These are phyloP conservation scores for Vicugna pacos DNA, from an alignment of 2,113 vertebrate species.

Conservation along the genomic window DNA sequence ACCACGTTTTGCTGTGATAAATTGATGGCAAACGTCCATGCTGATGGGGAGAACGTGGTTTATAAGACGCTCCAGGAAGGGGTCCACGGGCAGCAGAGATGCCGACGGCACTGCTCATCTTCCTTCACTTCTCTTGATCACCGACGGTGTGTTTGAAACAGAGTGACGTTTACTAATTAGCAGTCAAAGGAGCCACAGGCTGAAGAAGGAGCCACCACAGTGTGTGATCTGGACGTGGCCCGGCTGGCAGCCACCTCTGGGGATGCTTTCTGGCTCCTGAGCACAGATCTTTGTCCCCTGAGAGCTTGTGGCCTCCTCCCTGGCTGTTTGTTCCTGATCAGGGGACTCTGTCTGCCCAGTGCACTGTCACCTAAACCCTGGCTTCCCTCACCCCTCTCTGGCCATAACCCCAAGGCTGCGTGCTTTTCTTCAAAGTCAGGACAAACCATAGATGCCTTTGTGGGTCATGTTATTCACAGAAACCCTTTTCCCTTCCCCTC, in stretches of 20 bases:
- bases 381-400: background rate
- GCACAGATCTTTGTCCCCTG: background rate
- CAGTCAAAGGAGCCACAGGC: background rate
- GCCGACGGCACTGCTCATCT: background rate
- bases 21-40: background rate
- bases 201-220: background rate
- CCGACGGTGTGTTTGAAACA: background rate
- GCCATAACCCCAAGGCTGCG: background rate
- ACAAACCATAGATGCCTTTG: background rate
- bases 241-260: background rate
- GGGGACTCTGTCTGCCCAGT: background rate
- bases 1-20: background rate
- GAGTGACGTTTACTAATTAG: background rate
- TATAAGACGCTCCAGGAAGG: background rate
- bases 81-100: background rate
- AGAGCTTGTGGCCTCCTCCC: background rate
- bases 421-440: constrained; percentile 39
- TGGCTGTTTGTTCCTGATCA: background rate
- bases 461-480: constrained; percentile 8
- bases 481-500: background rate
- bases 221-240: background rate
- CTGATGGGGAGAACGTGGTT: background rate
- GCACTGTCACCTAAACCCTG: background rate
- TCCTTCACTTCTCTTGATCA: background rate
- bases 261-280: background rate